phyloP scores from a whole-genome alignment of 2,888 invertebrate genomes.

The Smittia aterrima region DNA sequence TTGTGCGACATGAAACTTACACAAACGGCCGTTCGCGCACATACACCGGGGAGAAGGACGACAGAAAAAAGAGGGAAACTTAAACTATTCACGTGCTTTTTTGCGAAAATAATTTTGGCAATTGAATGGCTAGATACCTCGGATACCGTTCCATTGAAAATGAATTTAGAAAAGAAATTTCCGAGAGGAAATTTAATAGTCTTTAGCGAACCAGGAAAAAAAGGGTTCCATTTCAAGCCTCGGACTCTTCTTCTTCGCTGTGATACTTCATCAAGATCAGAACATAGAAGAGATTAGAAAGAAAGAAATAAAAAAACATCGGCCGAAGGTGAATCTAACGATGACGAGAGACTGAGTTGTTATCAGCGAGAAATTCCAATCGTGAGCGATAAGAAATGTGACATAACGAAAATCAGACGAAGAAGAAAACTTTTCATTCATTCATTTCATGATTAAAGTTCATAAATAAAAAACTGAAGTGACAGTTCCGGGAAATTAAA shows the following conservation, averaged over 20 bases:
- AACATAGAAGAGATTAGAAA: neutral
- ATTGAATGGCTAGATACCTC: slow-evolving; percentile 5
- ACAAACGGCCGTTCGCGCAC: neutral
- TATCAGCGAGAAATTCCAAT: too few relatives aligned
- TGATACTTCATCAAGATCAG: neutral
- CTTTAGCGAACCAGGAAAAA: neutral
- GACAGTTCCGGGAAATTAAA: too few relatives aligned
- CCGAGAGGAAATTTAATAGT: slow-evolving; percentile 1
- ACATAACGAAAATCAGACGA: too few relatives aligned
- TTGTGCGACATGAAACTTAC: neutral
- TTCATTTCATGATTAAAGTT: too few relatives aligned
- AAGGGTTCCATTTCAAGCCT: neutral
- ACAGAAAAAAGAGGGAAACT: neutral
- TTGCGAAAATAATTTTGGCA: neutral
- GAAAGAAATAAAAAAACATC: neutral
- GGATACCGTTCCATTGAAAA: too few relatives aligned
- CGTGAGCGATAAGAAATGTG: too few relatives aligned
- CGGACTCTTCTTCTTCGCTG: neutral
- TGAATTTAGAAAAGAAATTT: neutral
- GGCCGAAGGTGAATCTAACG: neutral
- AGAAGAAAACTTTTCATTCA: too few relatives aligned
- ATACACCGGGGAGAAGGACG: neutral
- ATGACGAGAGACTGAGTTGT: too few relatives aligned
- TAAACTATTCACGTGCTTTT: slow-evolving; percentile 8
- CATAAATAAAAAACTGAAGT: too few relatives aligned